Evolutionary conservation across 2,888 invertebrate species (phyloP), one percentile per base, ranked within the genome.

Genomic region (Rhagophthalmus giganteus): DNA sequence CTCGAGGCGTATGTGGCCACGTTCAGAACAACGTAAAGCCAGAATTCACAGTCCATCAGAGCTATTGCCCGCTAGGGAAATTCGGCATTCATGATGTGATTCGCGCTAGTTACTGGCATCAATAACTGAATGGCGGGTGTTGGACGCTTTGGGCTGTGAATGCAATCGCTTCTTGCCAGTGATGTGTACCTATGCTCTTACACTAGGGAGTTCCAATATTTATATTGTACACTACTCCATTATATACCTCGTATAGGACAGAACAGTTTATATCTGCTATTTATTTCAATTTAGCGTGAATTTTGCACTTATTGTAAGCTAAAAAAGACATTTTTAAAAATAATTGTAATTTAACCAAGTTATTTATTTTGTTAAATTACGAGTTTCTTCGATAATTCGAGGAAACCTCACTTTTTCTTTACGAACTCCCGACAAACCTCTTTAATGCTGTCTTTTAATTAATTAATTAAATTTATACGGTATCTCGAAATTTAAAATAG

Each of bases 1-100:
- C 33, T 33, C 30, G 37, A 27, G 10, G 31, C 45, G 44, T 55
- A 44, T 57, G 55, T 56, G 58, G 44, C 37, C 44, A 41, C 49
- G 42, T 39, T 52, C 54, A 55, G 62, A 63, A 65, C 63, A 65
- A 66, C 64, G 60, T 60, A 63, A 54, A 59, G 55, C 55, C 59
- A n/a, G 62, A 64, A 64, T 63, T 64, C 64, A 63, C 68, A 69
- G 66, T 67, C 69, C 64, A 69, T 69, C 68, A 68, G 66, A 66
- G 64, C 66, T 67, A 70, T 68, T 65, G 69, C 66, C 57, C 70
- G 61, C 70, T 60, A 48, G 70, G 70, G 70, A 70, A 70, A 70
- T 70, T 68, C 66, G 62, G 68, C 69, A 70, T 70, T 69, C 70
- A 70, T 70, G 69, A 68, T 69, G 67, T 70, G 69, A 69, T 69